Conservation (phyloP, 2,888 invertebrate species). For the Drosophila greeni region DNA sequence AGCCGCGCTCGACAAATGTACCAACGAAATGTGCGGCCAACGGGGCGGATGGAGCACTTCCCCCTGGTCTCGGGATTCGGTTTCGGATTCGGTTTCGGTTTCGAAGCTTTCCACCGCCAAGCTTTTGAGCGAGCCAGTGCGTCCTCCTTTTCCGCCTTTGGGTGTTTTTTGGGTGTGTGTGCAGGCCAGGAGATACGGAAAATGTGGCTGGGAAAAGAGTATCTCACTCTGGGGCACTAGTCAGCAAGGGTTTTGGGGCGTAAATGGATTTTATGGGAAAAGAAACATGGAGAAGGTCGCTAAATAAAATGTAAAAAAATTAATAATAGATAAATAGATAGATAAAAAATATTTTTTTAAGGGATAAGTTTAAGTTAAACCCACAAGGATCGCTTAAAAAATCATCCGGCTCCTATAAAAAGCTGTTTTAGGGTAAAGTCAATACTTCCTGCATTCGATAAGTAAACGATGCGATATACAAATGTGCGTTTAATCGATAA, state of each 20-base stretch:
- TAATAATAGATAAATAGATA: fast-evolving
- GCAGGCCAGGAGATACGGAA: constrained; percentile 13
- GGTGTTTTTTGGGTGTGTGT: constrained; percentile 1
- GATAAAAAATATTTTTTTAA: no score
- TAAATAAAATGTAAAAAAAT: neutral
- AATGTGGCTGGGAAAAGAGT: constrained; percentile 9
- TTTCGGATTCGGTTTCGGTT: neutral
- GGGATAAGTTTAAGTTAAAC: no score
- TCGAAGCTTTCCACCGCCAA: constrained; percentile 19
- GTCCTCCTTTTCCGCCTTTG: constrained; percentile 27
- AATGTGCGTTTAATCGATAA: no score
- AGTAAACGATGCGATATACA: no score
- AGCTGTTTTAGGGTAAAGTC: neutral
- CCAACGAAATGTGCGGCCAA: constrained; percentile 51
- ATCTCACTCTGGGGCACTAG: constrained; percentile 15
- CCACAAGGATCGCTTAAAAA: no score
- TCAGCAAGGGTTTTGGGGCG: neutral
- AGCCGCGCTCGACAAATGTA: constrained; percentile 54
- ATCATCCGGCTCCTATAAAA: no score
- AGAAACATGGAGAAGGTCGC: no score
- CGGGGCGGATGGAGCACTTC: constrained; percentile 28
- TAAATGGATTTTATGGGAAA: neutral
- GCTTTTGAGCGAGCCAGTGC: constrained; percentile 27
- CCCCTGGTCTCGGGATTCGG: constrained; percentile 1
- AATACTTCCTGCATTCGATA: neutral